Evolutionary conservation across 1,140 invertebrate species (phyloP), one percentile per base, ranked within the genome.

Genomic region (Hylyphantes graminicola): DNA sequence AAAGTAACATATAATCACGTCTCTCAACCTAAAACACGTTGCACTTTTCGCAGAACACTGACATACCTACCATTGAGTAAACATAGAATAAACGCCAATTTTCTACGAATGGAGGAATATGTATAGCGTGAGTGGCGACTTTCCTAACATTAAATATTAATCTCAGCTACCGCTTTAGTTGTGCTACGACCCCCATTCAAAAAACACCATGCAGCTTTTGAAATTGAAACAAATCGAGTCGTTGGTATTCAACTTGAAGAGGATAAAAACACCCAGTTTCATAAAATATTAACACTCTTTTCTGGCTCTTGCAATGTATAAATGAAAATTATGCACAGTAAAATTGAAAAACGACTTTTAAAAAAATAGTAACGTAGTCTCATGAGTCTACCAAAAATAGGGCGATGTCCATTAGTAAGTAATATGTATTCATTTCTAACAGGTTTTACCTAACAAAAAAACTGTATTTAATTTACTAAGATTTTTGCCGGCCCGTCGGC

Each of bases 181-280:
- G 59, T 76, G 57, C 17, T 35, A 17, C 59, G 72, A 19, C 35
- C 7, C 57, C 35, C 55, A 15, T 13, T 6, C 9, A 13, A 70
- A 70, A 51, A 17, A 76, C 48, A 63, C 48, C 17, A 63, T 48
- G n/a, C 7, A 74, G 48, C n/a, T 61, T 63, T 76, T 51, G 74
- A 76, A 76, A 76, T 76, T 76, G 74, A 76, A 76, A 76, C 63
- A 76, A 76, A 76, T 76, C 74, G 74, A 76, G 74, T 19, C 13
- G 10, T 48, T 15, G 17, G 74, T 19, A 76, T 76, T 63, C 74
- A 64, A 64, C 57, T 64, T 76, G 57, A 76, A 50, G 74, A 64
- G 74, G 64, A 76, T 76, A 76, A 76, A 76, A 76, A 76, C 74
- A 63, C 59, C 13, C 74, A n/a, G 48, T 61, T 76, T 76, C 74